phyloP scores from a whole-genome alignment of 2,797 vertebrate genomes.

The Melanotaenia parkinsoni region DNA sequence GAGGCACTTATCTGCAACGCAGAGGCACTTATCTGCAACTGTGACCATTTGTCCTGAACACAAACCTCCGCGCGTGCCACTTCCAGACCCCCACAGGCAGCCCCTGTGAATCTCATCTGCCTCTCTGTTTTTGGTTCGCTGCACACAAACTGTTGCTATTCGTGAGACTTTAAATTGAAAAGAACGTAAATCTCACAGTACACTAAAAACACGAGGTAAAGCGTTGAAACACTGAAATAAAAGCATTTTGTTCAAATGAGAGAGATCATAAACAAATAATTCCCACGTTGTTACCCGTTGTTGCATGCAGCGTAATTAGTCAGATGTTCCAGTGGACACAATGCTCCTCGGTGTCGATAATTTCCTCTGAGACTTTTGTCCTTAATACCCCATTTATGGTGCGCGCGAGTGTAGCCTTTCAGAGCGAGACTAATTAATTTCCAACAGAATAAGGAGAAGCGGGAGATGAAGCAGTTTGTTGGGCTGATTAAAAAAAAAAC shows the following conservation, averaged over 20 bases:
- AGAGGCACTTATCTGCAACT: conserved; percentile 61
- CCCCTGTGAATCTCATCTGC: conserved; percentile 23
- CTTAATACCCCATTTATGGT: conserved; percentile 70
- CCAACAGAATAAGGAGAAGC: conserved; percentile 56
- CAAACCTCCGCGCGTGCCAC: conserved; percentile 43
- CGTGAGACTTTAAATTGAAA: conserved; percentile 9
- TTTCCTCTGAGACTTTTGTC: conserved; percentile 74
- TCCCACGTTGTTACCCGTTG: conserved; percentile 33
- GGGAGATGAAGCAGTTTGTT: conserved; percentile 41
- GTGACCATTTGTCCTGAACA: conserved; percentile 72
- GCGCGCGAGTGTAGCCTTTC: conserved; percentile 55
- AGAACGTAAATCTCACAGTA: background rate
- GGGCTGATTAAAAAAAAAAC: conserved; percentile 41
- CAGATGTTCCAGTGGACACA: conserved; percentile 65
- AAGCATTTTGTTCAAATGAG: conserved; percentile 29
- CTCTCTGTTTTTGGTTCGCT: conserved; percentile 29
- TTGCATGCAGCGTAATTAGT: conserved; percentile 64
- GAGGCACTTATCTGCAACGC: conserved; percentile 53
- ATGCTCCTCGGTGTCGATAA: conserved; percentile 60
- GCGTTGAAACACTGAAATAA: background rate
- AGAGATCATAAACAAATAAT: conserved; percentile 56
- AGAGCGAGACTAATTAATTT: conserved; percentile 77
- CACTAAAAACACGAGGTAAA: no score
- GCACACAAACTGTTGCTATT: conserved; percentile 15
- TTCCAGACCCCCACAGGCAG: conserved; percentile 37